Conservation (phyloP, 1,140 invertebrate genomes). For the Gonioctena quinquepunctata region DNA sequence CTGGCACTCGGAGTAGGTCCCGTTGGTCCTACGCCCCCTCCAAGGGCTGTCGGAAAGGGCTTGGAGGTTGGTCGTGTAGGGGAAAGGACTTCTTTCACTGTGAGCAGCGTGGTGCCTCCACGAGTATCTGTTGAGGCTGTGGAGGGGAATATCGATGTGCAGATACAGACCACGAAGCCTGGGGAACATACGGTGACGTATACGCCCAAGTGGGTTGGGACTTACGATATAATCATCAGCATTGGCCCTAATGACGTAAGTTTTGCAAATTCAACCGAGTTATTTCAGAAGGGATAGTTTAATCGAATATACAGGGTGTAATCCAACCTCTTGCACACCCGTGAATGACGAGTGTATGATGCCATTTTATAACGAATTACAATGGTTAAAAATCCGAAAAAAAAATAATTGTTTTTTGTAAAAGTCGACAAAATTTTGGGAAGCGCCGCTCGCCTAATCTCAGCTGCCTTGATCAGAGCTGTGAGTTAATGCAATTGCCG, state of each 20-base stretch:
- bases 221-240: conserved; percentile 69
- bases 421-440: too few species aligned
- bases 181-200: conserved; percentile 64
- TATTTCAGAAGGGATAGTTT: too few species aligned
- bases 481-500: too few species aligned
- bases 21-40: conserved; percentile 52
- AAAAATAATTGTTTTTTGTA: too few species aligned
- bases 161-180: conserved; percentile 52
- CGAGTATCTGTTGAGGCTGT: conserved; percentile 54
- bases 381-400: too few species aligned
- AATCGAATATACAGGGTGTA: too few species aligned
- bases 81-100: conserved; percentile 73
- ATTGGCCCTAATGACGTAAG: conserved; percentile 54
- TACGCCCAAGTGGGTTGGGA: conserved; percentile 70
- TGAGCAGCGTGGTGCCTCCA: conserved; percentile 63
- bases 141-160: conserved; percentile 51
- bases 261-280: too few species aligned
- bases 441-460: too few species aligned
- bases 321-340: too few species aligned
- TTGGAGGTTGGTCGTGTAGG: conserved; percentile 72
- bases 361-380: too few species aligned
- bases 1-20: conserved; percentile 63
- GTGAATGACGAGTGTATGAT: too few species aligned
- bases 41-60: conserved; percentile 64
- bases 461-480: too few species aligned